These are phyloP conservation scores for Peromyscus maniculatus DNA, from an alignment of 2,113 vertebrate genomes.

Conservation along the genomic window DNA sequence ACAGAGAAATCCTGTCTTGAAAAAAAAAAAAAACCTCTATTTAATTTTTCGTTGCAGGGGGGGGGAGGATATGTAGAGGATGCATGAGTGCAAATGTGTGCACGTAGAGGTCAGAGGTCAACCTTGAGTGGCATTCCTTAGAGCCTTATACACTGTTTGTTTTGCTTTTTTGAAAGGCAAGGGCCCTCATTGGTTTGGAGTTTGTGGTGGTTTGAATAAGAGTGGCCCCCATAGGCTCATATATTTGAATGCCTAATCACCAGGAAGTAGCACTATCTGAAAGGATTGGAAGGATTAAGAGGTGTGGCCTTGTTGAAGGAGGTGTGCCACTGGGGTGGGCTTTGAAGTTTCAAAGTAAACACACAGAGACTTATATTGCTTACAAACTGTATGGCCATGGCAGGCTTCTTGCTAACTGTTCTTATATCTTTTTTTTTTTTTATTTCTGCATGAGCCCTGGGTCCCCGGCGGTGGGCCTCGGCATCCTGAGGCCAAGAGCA, in stretches of 20 bases:
- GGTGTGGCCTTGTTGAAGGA: background rate
- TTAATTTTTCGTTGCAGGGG: background rate
- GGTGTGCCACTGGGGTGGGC: background rate
- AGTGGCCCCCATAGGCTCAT: background rate
- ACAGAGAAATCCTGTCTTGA: no score
- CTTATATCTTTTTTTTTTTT: no score
- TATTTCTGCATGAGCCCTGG: no score
- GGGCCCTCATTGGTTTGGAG: background rate
- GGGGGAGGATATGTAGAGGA: no score
- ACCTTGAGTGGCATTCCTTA: background rate
- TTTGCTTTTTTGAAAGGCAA: background rate
- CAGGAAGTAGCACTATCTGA: background rate
- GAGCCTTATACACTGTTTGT: background rate
- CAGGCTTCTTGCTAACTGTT: no score
- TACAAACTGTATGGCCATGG: no score
- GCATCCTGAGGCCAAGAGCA: no score
- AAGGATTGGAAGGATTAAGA: background rate
- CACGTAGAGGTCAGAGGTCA: background rate
- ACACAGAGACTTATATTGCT: no score
- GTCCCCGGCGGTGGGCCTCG: no score
- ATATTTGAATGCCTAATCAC: background rate
- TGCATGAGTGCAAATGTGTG: background rate
- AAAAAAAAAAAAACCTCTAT: background rate
- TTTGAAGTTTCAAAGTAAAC: background rate
- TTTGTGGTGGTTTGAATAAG: background rate